Base-by-base conservation (phyloP, 2,797 vertebrate species). In the Danio aesculapii region DNA sequence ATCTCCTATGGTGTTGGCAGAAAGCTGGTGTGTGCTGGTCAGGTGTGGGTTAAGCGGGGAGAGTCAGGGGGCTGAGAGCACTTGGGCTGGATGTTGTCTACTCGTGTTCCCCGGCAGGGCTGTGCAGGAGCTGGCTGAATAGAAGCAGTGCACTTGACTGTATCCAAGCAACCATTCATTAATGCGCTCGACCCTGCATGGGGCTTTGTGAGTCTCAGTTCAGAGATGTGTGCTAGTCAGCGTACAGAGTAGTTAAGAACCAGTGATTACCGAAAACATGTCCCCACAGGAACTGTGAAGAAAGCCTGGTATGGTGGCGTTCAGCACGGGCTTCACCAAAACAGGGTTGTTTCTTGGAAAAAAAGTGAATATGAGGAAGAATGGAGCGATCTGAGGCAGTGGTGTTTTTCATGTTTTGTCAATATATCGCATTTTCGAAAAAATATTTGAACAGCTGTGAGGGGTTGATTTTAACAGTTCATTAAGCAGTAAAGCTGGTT, bases 141-240 rank as follows among this genome's bases (percentile, higher is more conserved):
- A 58, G 47, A 79, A 55, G 64, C 75, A 53, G 68, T 77, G 73
- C 82, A 71, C 79, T 82, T 61, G 64, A 82, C 72, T 77, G 84
- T 87, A 87, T 82, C 86, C 82, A 85, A 84, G 84, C 86, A 87
- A 87, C 86, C 84, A 84, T 85, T 87, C 76, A 85, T 85, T 87
- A 84, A 73, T 21, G 47, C 76, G 52, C 53, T 49, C 39, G 78
- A 53, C 67, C 72, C 75, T 81, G 71, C 76, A 72, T 66, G 50
- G 49, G 69, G 79, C 58, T 82, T 78, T 85, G 82, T 85, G 62
- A 78, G 80, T 83, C 79, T 59, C 72, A 77, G 77, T 75, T 75
- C 72, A 80, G 79, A 84, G 84, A 85, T 85, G 67, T 62, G 82
- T 72, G 50, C 78, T 72, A 64, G 70, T 62, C 59, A 0, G 39